Base-by-base conservation (phyloP, 2,797 vertebrate species). In the Phataginus tetradactyla region DNA sequence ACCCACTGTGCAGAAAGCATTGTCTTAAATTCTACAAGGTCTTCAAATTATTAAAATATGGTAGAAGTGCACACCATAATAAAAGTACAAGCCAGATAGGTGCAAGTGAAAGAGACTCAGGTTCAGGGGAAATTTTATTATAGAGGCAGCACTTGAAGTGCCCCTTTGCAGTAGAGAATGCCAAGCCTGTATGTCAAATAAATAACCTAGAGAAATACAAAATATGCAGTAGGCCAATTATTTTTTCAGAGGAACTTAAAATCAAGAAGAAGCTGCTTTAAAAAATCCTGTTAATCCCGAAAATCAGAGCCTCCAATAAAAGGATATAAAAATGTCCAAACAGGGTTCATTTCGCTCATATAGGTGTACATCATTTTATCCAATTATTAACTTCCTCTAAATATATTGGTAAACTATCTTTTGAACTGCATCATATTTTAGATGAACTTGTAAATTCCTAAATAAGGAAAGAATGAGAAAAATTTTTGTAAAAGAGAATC, bases 191-290 rank as follows among this genome's bases (percentile, higher is more conserved):
- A 12, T 53, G 25, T 13, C 49, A 6, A 92, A 64, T 34, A 63
- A 71, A 57, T 13, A 64, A 15, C 59, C 32, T 66, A 49, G 18
- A 90, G 15, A 84, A 86, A 84, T 55, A 57, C 23, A 87, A 71
- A 80, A 57, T 88, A 37, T 86, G 74, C 17, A 66, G n/a, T 9
- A n/a, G 17, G 4, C n/a, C 32, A 61, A 23, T 89, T 89, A 61
- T 29, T 74, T 90, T 71, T 42, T 79, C 71, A 55, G 18, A 71
- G 37, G 37, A 86, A 68, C 81, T 95, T 93, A 45, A 91, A 89
- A 55, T 45, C 75, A 27, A 90, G n/a, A 45, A n/a, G 37, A 42
- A 27, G 27, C 23, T 25, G 10, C 45, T 45, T 45, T 11, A 45
- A 20, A 88, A 92, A 85, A 45, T 53, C 8, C 55, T 51, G 72